Evolutionary conservation across 2,113 vertebrate genomes (phyloP).

Genomic region (Lepisosteus osseus): DNA sequence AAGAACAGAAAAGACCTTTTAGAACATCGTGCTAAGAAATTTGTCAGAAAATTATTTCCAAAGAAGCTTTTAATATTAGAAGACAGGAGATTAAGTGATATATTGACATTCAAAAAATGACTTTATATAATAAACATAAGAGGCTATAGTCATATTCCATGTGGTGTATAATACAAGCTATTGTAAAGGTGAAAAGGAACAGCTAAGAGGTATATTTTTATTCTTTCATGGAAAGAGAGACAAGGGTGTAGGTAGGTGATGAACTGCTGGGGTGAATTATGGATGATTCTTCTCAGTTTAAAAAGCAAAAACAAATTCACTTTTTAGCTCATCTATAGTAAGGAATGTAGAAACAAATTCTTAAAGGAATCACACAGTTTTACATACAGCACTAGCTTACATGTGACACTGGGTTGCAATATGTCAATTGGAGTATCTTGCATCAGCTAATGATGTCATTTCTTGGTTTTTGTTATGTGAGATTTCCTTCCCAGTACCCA

Average conservation of each 20-base stretch:
- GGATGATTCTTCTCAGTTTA: no score
- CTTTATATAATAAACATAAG: background rate
- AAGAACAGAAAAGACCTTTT: background rate
- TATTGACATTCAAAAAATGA: background rate
- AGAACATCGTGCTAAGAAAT: background rate
- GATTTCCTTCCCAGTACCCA: no score
- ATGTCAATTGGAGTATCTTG: no score
- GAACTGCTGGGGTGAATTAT: background rate
- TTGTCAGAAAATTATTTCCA: conserved; percentile 17
- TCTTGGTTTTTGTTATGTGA: no score
- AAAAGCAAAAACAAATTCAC: no score
- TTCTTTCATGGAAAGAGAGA: background rate
- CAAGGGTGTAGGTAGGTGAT: background rate
- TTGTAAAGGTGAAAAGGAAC: background rate
- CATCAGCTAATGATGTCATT: no score
- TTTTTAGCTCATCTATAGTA: no score
- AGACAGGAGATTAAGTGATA: conserved; percentile 7
- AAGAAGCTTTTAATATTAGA: conserved; percentile 20
- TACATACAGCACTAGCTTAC: no score
- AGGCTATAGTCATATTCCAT: background rate
- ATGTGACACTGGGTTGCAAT: no score
- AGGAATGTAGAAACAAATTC: no score
- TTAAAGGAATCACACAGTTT: no score
- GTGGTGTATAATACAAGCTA: background rate
- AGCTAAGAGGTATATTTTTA: background rate